Conservation (phyloP, 2,888 invertebrate species). For the Latrodectus hesperus region DNA sequence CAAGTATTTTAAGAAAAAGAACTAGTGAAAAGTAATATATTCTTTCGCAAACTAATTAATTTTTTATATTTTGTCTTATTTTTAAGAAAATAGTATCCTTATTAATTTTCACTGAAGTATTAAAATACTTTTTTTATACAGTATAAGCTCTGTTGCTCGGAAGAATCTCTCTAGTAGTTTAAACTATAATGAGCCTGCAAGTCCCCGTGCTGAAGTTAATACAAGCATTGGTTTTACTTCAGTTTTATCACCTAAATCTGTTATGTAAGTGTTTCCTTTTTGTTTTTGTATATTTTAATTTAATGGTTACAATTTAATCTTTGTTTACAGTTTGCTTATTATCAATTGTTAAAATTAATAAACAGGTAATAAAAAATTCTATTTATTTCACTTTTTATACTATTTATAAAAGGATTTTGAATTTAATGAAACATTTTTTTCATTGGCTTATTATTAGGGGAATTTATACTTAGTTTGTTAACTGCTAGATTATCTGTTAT, state of each 20-base stretch:
- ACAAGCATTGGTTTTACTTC: slow-evolving; percentile 41
- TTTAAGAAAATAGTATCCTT: too few relatives aligned
- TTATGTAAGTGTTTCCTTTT: slow-evolving; percentile 15
- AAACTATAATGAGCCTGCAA: slow-evolving; percentile 48
- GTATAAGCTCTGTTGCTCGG: slow-evolving; percentile 51
- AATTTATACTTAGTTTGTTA: too few relatives aligned
- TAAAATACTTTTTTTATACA: slow-evolving; percentile 15
- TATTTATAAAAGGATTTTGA: too few relatives aligned
- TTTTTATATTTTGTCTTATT: background rate
- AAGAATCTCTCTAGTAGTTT: slow-evolving; percentile 55
- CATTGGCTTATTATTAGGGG: too few relatives aligned
- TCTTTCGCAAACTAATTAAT: background rate
- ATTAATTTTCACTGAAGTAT: background rate
- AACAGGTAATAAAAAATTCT: too few relatives aligned
- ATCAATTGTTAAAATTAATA: too few relatives aligned
- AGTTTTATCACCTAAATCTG: slow-evolving; percentile 57
- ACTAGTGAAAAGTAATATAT: slow-evolving; percentile 57
- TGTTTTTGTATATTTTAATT: too few relatives aligned
- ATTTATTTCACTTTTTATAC: too few relatives aligned
- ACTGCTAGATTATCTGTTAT: too few relatives aligned
- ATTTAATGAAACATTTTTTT: too few relatives aligned
- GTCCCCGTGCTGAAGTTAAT: slow-evolving; percentile 45
- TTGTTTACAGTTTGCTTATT: too few relatives aligned
- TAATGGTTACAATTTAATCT: too few relatives aligned
- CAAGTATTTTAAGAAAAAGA: slow-evolving; percentile 68